Evolutionary conservation across 92 coral and sea anemone species (phyloP), one percentile per base, ranked within the genome.

Genomic region (Palythoa grandiflora): DNA sequence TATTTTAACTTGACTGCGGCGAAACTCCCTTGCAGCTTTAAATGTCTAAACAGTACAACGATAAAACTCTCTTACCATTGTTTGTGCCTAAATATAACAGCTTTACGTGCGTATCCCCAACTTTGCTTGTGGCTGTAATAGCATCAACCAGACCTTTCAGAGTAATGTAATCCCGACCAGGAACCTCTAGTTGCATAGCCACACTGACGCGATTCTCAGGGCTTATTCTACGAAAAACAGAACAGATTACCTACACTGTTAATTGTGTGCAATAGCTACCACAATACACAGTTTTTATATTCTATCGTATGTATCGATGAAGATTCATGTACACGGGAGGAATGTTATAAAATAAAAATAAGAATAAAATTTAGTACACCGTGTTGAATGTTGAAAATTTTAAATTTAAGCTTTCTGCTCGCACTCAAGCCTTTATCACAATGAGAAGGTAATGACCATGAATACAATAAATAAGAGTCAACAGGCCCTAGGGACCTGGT

Each of bases 81-180:
- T 77, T 38, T 52, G 83, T 19, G 54, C 68, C 83, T 12, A 77
- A 2, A 40, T 77, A 77, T 20, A 77, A 38, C 54, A 77, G 44
- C 9, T 37, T 76, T 36, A 53, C 80, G 10, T 17, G 11, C 20
- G 5, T 77, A 5, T 54, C 48, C 3, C n/a, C 19, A 19, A 21
- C 17, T 7, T 35, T 68, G 55, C 53, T 50, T 13, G 21, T 54
- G 50, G 7, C 9, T 37, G 38, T 59, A 21, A 77, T 53, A 35
- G 68, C 21, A 12, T 77, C 68, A 2, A 77, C 6, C 9, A 77
- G 13, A 9, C 63, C 20, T 7, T 54, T 35, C 20, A 77, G 63
- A 8, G 44, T 20, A 65, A 3, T 35, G 35, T 77, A 77, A n/a
- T 65, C 81, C 11, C 65, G 81, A 39, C 81, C 81, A 52, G 61